Base-by-base conservation (phyloP, 2,113 vertebrate species). In the Nibea coibor region DNA sequence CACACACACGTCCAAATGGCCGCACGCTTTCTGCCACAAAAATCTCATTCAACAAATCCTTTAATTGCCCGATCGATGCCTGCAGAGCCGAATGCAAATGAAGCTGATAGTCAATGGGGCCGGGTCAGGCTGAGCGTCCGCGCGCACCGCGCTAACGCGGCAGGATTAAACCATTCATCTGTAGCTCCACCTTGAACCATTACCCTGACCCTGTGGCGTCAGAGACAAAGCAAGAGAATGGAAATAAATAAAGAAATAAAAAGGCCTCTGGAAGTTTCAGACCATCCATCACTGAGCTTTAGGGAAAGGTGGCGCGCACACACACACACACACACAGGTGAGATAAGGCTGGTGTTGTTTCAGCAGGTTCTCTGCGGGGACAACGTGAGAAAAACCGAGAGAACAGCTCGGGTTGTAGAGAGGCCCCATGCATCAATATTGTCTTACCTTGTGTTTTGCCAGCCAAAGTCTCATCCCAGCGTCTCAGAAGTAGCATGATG, bases 401-500 rank as follows among this genome's bases (percentile, higher is more conserved):
- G 66, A 69, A n/a, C 20, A n/a, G 58, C 57, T 22, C 24, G 6
- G 42, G 42, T 19, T 62, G 50, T 12, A 57, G 53, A 64, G 35
- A 59, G 20, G 75, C 20, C 39, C 20, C 61, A 43, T 82, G 80
- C 84, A 47, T 78, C 74, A 16, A 24, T 22, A 15, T 43, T 14
- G 78, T 87, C 93, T 88, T 92, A 95, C 95, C 94, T 94, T 89
- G 91, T 91, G 92, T 94, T 92, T 88, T 86, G 90, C 91, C 91
- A 93, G 93, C 93, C 93, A 87, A 88, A 91, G 88, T 93, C 91
- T 95, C 93, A 94, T 94, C 93, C 91, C 91, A 87, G 87, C 88
- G 78, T 94, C 93, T 95, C 95, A 96, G 94, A 93, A 93, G 92
- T 90, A 93, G 93, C 95, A 96, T 96, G 95, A 92, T 96, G 94